Base-by-base conservation (phyloP, 2,113 vertebrate species). In the Cnemophilus loriae region DNA sequence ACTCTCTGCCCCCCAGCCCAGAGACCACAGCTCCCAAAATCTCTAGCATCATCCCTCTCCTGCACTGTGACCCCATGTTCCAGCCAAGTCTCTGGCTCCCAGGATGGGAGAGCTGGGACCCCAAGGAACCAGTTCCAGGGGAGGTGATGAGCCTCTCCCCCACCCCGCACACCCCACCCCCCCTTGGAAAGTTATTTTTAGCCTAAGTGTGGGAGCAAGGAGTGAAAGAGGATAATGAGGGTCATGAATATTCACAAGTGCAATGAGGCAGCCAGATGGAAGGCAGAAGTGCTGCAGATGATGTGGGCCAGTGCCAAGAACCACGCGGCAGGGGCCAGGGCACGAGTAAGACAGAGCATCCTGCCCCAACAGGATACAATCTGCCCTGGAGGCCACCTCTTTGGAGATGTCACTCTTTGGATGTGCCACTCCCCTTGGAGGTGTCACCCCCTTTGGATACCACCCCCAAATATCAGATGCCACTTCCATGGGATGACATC, bases 271-370 rank as follows among this genome's bases (percentile, higher is more conserved):
- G 74, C 84, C 96, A 96, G 94, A 94, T 69, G 94, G 96, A 80
- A 97, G 95, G 89, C 97, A 97, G 97, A 96, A 97, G 96, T 97
- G 96, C 94, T 97, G 97, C 97, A 97, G 97, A 97, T 96, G 96
- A 96, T 94, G 88, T 97, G 97, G 94, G 96, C 69, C 22, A 2
- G 65, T 90, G 96, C 95, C 96, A 97, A 89, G 56, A 78, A 95
- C 84, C 87, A 88, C 8, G 27, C 6, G 2, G 92, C 87, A 96
- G 77, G 56, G 65, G 42, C 91, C 81, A 81, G 74, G 68, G 70
- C 94, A 94, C 0, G 13, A 91, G 81, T 2, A 2, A 93, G 60
- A 93, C 33, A 73, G 42, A 80, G 44, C 52, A 78, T 14, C 12
- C 30, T 39, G 30, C 41, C 35, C 52, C 39, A 37, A 17, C 15